Evolutionary conservation across 2,888 invertebrate genomes (phyloP).

Genomic region (Rapana venosa): DNA sequence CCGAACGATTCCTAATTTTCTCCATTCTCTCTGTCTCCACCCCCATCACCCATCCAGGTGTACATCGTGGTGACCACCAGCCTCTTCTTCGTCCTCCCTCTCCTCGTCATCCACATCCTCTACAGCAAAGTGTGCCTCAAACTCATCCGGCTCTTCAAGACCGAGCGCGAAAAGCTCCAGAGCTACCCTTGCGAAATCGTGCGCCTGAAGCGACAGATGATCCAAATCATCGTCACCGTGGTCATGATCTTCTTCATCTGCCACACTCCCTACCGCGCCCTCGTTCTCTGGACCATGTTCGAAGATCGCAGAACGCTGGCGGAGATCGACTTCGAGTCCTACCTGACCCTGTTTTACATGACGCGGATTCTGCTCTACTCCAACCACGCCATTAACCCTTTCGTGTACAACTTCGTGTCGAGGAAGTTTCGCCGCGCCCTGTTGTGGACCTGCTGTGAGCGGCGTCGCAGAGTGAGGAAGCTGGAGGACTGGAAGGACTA

Average conservation of each 20-base stretch:
- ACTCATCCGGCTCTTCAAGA: constrained; percentile 50
- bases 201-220: constrained; percentile 55
- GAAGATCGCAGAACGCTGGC: constrained; percentile 40
- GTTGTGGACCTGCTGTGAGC: constrained; percentile 53
- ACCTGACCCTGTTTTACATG: constrained; percentile 53
- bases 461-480: constrained; percentile 40
- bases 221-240: constrained; percentile 56
- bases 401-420: constrained; percentile 59
- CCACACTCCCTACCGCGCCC: constrained; percentile 56
- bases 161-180: constrained; percentile 49
- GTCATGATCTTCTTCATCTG: constrained; percentile 59
- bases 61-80: constrained; percentile 90
- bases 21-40: too few species aligned
- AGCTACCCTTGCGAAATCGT: constrained; percentile 54
- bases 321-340: constrained; percentile 48
- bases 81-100: constrained; percentile 90
- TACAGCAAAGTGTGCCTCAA: constrained; percentile 82
- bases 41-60: constrained; percentile 3
- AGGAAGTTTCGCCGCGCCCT: constrained; percentile 56
- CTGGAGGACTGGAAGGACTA: constrained; percentile 48
- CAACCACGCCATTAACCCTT: constrained; percentile 59
- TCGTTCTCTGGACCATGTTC: constrained; percentile 55
- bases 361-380: constrained; percentile 54
- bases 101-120: constrained; percentile 88
- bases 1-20: too few species aligned